Percentiles rank a stretch among this genome's conserved stretches.
These are phyloP conservation scores for Melanotaenia duboulayi DNA, from an alignment of 2,113 vertebrate genomes.

Conservation along the genomic window DNA sequence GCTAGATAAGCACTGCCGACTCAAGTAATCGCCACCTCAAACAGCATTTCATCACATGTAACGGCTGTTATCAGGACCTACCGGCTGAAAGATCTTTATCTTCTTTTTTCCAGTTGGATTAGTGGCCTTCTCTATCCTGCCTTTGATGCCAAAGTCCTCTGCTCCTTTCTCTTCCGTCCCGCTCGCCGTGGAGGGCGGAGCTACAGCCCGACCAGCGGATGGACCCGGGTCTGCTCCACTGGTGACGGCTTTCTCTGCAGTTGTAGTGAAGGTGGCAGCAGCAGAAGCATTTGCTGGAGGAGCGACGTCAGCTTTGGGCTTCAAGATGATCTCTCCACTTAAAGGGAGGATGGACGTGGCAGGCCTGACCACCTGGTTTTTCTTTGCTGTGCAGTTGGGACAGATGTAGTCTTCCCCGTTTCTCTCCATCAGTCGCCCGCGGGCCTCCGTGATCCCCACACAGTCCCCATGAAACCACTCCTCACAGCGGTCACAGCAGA, in stretches of 20 bases:
- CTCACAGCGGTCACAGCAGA: slow-evolving; percentile 98
- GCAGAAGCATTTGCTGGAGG: background rate
- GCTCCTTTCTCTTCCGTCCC: slow-evolving; percentile 81
- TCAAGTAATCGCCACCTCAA: too few relatives aligned
- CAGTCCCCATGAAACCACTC: slow-evolving; percentile 99
- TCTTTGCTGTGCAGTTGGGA: slow-evolving; percentile 93
- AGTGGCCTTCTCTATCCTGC: slow-evolving; percentile 96
- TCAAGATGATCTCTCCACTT: slow-evolving; percentile 49
- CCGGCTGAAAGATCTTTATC: slow-evolving; percentile 99
- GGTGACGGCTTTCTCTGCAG: slow-evolving; percentile 27
- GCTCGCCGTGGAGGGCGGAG: slow-evolving; percentile 53
- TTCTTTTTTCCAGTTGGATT: slow-evolving; percentile 98
- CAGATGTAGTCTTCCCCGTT: slow-evolving; percentile 98
- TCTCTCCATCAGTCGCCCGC: slow-evolving; percentile 93
- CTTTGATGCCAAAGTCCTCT: slow-evolving; percentile 95
- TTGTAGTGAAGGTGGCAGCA: background rate
- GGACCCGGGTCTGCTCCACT: slow-evolving; percentile 51
- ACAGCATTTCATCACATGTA: background rate
- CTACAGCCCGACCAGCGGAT: slow-evolving; percentile 4
- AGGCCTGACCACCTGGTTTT: slow-evolving; percentile 81
- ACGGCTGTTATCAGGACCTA: slow-evolving; percentile 66
- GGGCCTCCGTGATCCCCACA: slow-evolving; percentile 97
- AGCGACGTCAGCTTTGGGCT: slow-evolving; percentile 54
- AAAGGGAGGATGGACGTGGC: slow-evolving; percentile 74
- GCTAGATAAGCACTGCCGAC: background rate